Conservation (phyloP, 2,888 invertebrate species). For the Agrochola lychnidis region DNA sequence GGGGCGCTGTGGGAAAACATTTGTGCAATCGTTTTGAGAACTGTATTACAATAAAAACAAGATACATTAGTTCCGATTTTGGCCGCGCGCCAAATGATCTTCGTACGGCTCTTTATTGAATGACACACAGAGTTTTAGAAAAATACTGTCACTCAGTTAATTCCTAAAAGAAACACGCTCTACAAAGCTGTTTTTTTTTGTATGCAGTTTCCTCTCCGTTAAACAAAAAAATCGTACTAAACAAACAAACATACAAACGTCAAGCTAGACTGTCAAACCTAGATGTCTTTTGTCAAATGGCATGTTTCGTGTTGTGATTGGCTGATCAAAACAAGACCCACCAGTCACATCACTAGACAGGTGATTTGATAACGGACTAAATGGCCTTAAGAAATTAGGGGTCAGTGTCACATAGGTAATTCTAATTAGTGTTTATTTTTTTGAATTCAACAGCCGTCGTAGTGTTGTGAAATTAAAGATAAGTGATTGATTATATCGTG, state of each 20-base stretch:
- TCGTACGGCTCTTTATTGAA: neutral
- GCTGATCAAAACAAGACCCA: too few relatives aligned
- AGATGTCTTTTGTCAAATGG: neutral
- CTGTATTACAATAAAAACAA: neutral
- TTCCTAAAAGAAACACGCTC: neutral
- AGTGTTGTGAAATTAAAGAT: constrained; percentile 31
- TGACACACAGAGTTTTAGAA: neutral
- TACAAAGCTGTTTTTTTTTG: neutral
- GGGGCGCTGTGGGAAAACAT: neutral
- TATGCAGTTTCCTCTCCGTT: neutral
- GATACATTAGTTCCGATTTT: neutral
- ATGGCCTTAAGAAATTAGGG: neutral
- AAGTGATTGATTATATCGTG: constrained; percentile 20
- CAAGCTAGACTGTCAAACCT: neutral
- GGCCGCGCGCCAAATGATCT: neutral
- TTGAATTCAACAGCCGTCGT: neutral
- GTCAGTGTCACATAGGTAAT: constrained; percentile 12
- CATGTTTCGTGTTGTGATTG: neutral
- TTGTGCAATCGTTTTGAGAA: neutral
- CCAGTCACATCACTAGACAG: neutral
- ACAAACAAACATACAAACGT: neutral
- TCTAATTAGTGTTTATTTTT: constrained; percentile 26
- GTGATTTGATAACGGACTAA: neutral
- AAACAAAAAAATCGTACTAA: neutral
- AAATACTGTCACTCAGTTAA: neutral